These are phyloP conservation scores for Gryon sp. DNA, from an alignment of 1,140 invertebrate species.

Conservation along the genomic window DNA sequence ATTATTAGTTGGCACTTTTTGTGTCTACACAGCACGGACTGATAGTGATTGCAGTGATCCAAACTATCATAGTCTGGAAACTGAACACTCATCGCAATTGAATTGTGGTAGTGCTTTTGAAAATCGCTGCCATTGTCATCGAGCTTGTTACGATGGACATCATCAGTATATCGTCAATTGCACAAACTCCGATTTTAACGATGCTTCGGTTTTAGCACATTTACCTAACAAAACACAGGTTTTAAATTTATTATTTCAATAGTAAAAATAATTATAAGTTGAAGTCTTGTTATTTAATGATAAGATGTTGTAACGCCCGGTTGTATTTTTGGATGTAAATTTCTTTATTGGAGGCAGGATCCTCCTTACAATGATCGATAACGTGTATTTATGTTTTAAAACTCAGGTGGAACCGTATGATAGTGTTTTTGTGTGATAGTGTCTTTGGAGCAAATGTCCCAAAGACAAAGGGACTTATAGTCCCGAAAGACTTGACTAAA, in stretches of 20 bases:
- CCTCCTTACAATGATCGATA: too few species aligned
- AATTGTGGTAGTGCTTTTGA: slow-evolving; percentile 79
- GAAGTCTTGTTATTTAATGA: too few species aligned
- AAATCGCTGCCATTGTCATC: slow-evolving; percentile 81
- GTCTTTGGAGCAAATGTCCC: too few species aligned
- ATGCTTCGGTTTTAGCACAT: slow-evolving; percentile 81
- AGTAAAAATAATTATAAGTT: background rate
- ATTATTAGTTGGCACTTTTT: slow-evolving; percentile 37
- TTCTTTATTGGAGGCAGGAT: too few species aligned
- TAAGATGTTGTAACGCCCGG: too few species aligned
- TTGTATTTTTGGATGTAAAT: too few species aligned
- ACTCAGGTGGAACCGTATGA: too few species aligned
- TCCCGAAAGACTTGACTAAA: too few species aligned
- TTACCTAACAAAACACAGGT: slow-evolving; percentile 85
- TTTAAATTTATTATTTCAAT: slow-evolving; percentile 1
- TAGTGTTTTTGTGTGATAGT: too few species aligned
- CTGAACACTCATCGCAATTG: slow-evolving; percentile 45
- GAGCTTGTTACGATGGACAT: slow-evolving; percentile 78
- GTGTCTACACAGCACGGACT: slow-evolving; percentile 29
- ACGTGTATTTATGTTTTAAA: too few species aligned
- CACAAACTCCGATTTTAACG: slow-evolving; percentile 82
- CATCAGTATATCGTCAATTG: slow-evolving; percentile 87
- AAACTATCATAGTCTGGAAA: slow-evolving; percentile 72
- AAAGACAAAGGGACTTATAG: too few species aligned
- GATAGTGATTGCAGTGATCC: slow-evolving; percentile 63